Evolutionary conservation across 2,888 invertebrate species (phyloP), one percentile per base, ranked within the genome.

Genomic region (Parnassius apollo): DNA sequence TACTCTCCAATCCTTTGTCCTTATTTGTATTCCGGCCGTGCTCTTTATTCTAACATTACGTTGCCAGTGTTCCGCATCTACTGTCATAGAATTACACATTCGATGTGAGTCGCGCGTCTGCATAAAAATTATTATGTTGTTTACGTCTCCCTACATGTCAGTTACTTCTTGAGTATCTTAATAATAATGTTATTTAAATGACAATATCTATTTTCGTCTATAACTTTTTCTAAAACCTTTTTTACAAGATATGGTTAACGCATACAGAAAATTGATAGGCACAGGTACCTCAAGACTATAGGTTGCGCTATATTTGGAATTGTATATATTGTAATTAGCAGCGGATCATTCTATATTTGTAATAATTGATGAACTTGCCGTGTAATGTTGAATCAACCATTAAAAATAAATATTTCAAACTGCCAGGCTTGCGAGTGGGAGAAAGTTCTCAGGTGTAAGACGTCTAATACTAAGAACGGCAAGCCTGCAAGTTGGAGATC

Each of bases 61-160:
- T 56, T 59, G 50, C 59, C 64, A 66, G 58, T 64, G 63, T 65
- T 61, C 57, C 55, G 50, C 58, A 35, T 65, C 62, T 59, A 65
- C 56, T 60, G 65, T 65, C 66, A 62, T 62, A 62, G 62, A 65
- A 67, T 69, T 67, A 68, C 65, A 68, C 65, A 68, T 67, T 66
- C 59, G 46, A 64, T 64, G 48, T 53, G 60, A 59, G 61, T 62
- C 60, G 58, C 59, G 58, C 57, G 50, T 63, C 63, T 59, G 46
- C 59, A 59, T 63, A 46, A 59, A 59, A 63, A 59, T 63, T 59
- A 56, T 63, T 63, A 59, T 56, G 55, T 63, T 63, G 59, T 63
- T 63, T 63, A 63, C 59, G 55, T 56, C 59, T 59, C 55, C 35
- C 59, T 59, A 58, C 42, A 42, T 55, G 45, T 45, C 44, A 46